These are phyloP conservation scores for Siderastrea radians DNA, from an alignment of 92 coral and sea anemone genomes.

Conservation along the genomic window DNA sequence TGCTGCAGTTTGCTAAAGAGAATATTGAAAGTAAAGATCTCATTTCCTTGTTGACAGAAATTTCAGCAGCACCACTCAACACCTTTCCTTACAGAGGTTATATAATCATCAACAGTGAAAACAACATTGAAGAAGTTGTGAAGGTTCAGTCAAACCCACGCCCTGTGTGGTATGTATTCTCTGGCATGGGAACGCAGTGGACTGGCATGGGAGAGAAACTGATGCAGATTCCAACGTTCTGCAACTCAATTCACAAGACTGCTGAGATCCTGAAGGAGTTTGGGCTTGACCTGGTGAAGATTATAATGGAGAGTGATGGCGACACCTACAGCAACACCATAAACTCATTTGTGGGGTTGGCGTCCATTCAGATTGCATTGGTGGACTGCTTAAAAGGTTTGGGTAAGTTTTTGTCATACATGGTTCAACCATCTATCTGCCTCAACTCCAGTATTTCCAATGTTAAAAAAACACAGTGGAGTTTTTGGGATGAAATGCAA, in stretches of 20 bases:
- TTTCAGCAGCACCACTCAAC: conserved; percentile 75
- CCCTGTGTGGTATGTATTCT: conserved; percentile 84
- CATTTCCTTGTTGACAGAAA: conserved; percentile 66
- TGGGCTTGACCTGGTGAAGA: conserved; percentile 75
- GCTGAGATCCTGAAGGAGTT: conserved; percentile 69
- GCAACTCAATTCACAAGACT: conserved; percentile 66
- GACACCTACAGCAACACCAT: conserved; percentile 72
- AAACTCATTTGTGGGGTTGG: conserved; percentile 87
- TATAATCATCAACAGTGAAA: conserved; percentile 67
- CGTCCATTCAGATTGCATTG: conserved; percentile 85
- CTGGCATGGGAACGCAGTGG: conserved; percentile 95
- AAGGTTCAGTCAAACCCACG: conserved; percentile 63
- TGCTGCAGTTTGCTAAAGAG: conserved; percentile 61
- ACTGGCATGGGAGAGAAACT: conserved; percentile 84
- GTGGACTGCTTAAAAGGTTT: conserved; percentile 77
- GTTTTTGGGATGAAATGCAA: neutral
- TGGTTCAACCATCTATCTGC: neutral
- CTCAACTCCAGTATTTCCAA: neutral
- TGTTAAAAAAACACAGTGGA: no score
- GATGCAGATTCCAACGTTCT: conserved; percentile 80
- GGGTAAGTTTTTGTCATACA: conserved; percentile 39
- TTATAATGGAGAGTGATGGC: conserved; percentile 72
- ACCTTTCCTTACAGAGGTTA: conserved; percentile 80
- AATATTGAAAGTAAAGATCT: conserved; percentile 48
- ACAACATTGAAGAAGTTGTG: conserved; percentile 55